Evolutionary conservation across 1,140 invertebrate species (phyloP), one percentile per base, ranked within the genome.

Genomic region (Diorhabda sublineata): DNA sequence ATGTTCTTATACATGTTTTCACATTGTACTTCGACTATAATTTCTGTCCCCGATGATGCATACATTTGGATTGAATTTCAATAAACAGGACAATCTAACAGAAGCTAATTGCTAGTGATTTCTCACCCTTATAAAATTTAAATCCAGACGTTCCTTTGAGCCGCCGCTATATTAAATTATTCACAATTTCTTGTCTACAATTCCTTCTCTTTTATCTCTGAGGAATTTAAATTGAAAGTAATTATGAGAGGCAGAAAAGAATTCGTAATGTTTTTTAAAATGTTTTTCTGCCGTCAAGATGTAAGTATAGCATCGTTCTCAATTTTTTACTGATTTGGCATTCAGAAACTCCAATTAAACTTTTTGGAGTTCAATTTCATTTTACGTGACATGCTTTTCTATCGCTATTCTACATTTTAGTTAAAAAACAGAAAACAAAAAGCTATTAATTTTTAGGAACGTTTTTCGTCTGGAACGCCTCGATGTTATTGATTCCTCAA

Each of bases 311-410:
- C 47, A 52, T 52, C 47, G 47, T 52, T 52, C 9, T 52, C n/a
- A 52, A 52, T 52, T 52, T 52, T 52, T 52, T 52, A 52, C 47
- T 4, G 47, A 52, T 52, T 52, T 52, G n/a, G 2, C 47, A 52
- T 52, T 52, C 47, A 52, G 47, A 52, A n/a, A 52, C 47, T 52
- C n/a, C 47, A 52, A 52, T 52, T 52, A 52, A 52, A 52, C 47
- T 52, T 52, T 52, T n/a, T 8, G 47, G 4, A 52, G 47, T 52
- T 52, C 47, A 52, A 52, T 52, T 52, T 52, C 6, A n/a, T 52
- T 52, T 52, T 52, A 52, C 47, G 47, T 52, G 47, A 52, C n/a
- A 6, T 52, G 47, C 47, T n/a, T 52, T 52, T 52, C 47, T 52
- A 52, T 52, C 47, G 4, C 6, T 8, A 52, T 52, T 52, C n/a